A percentile compares a stretch with the other conserved stretches of the same genome.
These are phyloP conservation scores for Aporophyla nigra DNA, from an alignment of 2,888 invertebrate species.

Conservation along the genomic window DNA sequence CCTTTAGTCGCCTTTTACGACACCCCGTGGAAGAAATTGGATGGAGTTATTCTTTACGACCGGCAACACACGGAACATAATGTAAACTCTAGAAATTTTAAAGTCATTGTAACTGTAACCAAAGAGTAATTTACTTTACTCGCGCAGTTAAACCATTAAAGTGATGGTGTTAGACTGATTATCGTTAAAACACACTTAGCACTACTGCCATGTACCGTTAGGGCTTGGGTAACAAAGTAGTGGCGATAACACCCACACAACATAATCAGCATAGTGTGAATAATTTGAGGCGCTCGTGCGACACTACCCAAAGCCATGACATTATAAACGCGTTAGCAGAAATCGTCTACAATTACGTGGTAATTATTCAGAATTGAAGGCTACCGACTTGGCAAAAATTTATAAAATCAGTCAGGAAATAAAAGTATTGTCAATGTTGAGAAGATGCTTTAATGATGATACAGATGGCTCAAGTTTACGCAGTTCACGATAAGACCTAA, in stretches of 20 bases:
- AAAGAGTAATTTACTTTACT: slow-evolving; percentile 25
- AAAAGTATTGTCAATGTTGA: too few relatives aligned
- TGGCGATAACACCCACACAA: slow-evolving; percentile 27
- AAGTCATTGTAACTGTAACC: neutral
- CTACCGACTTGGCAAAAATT: neutral
- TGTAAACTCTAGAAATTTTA: neutral
- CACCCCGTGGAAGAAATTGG: too few relatives aligned
- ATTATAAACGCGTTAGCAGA: slow-evolving; percentile 52
- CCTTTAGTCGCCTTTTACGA: too few relatives aligned
- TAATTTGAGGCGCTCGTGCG: slow-evolving; percentile 42
- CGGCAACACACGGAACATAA: neutral
- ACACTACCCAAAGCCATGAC: slow-evolving; percentile 14
- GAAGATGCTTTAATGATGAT: too few relatives aligned
- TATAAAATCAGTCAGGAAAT: too few relatives aligned
- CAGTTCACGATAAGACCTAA: too few relatives aligned
- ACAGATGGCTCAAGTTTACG: too few relatives aligned
- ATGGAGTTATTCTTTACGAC: too few relatives aligned
- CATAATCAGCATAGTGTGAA: slow-evolving; percentile 36
- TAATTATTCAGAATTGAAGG: slow-evolving; percentile 24
- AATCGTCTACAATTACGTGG: neutral
- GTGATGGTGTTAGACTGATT: slow-evolving; percentile 7
- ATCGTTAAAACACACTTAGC: slow-evolving; percentile 45
- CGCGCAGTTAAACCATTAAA: slow-evolving; percentile 20
- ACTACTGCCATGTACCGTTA: slow-evolving; percentile 18
- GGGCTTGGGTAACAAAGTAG: slow-evolving; percentile 20